Percentiles rank a stretch among this genome's conserved stretches.
phyloP scores from a whole-genome alignment of 1,140 invertebrate genomes.

The Bombyx mori region DNA sequence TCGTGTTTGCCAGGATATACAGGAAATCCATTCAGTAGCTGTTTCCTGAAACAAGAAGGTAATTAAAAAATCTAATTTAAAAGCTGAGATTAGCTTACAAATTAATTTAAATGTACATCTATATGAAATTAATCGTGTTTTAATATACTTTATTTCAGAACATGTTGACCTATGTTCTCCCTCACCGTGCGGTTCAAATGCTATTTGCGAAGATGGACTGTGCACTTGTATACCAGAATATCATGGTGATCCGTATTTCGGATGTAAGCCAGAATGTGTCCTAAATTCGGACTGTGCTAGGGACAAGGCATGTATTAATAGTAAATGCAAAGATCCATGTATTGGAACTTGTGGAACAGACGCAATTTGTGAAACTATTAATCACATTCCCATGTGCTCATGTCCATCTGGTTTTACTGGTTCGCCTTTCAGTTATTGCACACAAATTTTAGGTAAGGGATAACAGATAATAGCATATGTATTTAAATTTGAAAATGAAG shows the following conservation, averaged over 20 bases:
- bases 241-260: conserved; percentile 72
- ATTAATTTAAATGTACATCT: no score
- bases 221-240: conserved; percentile 81
- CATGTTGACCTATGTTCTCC: conserved; percentile 74
- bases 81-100: no score
- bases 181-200: conserved; percentile 78
- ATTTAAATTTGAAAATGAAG: no score
- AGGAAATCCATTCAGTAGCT: conserved; percentile 78
- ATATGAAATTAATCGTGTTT: conserved; percentile 4
- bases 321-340: conserved; percentile 83
- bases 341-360: conserved; percentile 80
- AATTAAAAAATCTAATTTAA: conserved; percentile 4
- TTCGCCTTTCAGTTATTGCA: conserved; percentile 82
- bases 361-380: conserved; percentile 83
- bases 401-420: conserved; percentile 77
- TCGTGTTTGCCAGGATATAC: conserved; percentile 77
- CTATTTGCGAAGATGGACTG: conserved; percentile 73
- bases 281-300: conserved; percentile 78
- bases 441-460: conserved; percentile 54
- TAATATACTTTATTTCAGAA: conserved; percentile 11
- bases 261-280: conserved; percentile 79
- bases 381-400: conserved; percentile 82
- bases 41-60: conserved; percentile 28
- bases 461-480: conserved; percentile 7
- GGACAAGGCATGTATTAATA: conserved; percentile 79